Evolutionary conservation across 2,113 vertebrate genomes (phyloP).

Genomic region (Urocynchramus pylzowi): DNA sequence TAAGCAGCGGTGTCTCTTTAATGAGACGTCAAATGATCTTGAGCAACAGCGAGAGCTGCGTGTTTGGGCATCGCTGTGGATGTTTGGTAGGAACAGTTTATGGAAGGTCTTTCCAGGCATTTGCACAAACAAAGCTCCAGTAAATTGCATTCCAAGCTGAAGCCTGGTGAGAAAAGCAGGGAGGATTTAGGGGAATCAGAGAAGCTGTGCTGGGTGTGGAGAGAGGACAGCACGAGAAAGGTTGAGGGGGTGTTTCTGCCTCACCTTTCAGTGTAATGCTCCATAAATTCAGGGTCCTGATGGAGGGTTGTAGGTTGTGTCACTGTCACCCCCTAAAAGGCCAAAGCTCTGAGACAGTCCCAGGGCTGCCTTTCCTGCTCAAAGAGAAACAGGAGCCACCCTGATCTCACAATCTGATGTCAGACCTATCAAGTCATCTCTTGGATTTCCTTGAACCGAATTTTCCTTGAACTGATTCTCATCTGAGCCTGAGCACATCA

Average conservation of each 20-base stretch:
- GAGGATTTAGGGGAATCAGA: not conserved
- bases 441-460: conserved; percentile 8
- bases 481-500: not conserved
- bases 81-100: not conserved
- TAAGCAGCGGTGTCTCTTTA: not conserved
- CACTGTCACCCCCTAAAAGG: not conserved
- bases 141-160: not conserved
- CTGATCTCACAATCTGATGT: not conserved
- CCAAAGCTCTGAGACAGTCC: not conserved
- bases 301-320: not conserved
- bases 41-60: not conserved
- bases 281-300: not conserved
- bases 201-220: not conserved
- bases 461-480: conserved; percentile 9
- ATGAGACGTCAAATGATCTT: not conserved
- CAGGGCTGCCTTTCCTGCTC: not conserved
- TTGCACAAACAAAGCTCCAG: not conserved
- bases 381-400: not conserved
- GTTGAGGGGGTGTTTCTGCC: not conserved
- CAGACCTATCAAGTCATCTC: not conserved
- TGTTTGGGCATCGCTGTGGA: not conserved
- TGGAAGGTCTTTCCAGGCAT: not conserved
- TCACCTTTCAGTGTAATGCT: not conserved
- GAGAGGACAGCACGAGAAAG: not conserved
- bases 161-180: not conserved